phyloP scores from a whole-genome alignment of 1,140 invertebrate genomes.

The Teleogryllus occipitalis region DNA sequence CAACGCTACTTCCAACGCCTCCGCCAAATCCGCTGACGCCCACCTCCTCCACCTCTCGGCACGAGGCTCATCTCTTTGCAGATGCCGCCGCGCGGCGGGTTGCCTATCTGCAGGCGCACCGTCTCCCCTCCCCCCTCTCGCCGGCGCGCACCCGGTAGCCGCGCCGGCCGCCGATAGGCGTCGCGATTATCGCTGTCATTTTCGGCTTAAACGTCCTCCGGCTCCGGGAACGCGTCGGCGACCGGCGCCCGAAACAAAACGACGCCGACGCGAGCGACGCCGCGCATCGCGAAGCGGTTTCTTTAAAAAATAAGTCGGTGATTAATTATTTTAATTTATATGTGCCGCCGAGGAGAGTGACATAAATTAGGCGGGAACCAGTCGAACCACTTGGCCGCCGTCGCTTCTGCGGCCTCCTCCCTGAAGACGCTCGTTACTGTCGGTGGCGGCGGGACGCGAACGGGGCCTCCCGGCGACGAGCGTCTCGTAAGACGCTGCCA shows the following conservation, averaged over 20 bases:
- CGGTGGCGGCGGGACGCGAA: not conserved
- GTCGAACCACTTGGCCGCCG: not conserved
- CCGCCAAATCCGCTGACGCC: not conserved
- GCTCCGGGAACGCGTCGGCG: not conserved
- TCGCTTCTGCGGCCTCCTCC: not conserved
- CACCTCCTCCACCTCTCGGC: too few species aligned
- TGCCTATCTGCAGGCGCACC: not conserved
- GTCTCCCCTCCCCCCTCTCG: not conserved
- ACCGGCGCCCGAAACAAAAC: not conserved
- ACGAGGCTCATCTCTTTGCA: not conserved
- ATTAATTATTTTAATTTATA: constrained; percentile 3
- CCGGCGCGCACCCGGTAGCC: not conserved
- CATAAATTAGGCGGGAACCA: not conserved
- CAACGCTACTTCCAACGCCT: too few species aligned
- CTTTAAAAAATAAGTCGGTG: not conserved
- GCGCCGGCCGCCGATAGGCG: not conserved
- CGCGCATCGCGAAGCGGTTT: not conserved
- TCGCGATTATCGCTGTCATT: constrained; percentile 3
- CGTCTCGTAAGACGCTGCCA: too few species aligned
- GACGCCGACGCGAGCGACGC: not conserved
- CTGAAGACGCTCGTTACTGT: not conserved
- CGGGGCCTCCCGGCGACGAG: not conserved
- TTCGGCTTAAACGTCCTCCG: not conserved
- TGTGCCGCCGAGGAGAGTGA: not conserved
- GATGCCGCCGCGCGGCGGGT: not conserved